These are phyloP conservation scores for Rhagoletis zephyria DNA, from an alignment of 1,140 invertebrate species.

Conservation along the genomic window DNA sequence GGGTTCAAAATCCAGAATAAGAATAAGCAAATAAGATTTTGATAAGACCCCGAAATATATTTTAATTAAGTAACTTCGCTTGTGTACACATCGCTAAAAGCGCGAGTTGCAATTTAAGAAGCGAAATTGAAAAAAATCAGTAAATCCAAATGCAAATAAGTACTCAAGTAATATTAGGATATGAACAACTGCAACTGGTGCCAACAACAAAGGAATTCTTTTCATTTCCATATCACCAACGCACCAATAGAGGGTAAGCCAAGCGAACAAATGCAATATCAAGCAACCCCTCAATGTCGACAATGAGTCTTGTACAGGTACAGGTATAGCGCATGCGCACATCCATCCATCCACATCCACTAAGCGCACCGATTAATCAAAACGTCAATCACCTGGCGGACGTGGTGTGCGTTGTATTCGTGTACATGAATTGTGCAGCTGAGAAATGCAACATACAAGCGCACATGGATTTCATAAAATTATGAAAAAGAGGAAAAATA, in stretches of 20 bases:
- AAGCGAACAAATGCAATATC: background rate
- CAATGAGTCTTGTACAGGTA: background rate
- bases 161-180: background rate
- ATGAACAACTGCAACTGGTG: background rate
- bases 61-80: background rate
- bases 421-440: background rate
- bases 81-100: background rate
- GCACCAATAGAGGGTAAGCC: no score
- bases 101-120: slow-evolving; percentile 9
- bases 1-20: background rate
- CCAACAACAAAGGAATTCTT: slow-evolving; percentile 40
- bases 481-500: background rate
- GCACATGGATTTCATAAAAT: background rate
- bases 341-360: background rate
- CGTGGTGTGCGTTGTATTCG: background rate
- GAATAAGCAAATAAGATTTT: background rate
- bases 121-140: background rate
- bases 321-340: background rate
- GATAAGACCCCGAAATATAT: background rate
- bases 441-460: background rate
- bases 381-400: slow-evolving; percentile 49
- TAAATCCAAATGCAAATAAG: slow-evolving; percentile 13
- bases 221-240: slow-evolving; percentile 30
- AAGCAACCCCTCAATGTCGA: slow-evolving; percentile 32
- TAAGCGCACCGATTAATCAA: slow-evolving; percentile 47